Base-by-base conservation (phyloP, 2,888 invertebrate genomes). In the Drosophila conformis region DNA sequence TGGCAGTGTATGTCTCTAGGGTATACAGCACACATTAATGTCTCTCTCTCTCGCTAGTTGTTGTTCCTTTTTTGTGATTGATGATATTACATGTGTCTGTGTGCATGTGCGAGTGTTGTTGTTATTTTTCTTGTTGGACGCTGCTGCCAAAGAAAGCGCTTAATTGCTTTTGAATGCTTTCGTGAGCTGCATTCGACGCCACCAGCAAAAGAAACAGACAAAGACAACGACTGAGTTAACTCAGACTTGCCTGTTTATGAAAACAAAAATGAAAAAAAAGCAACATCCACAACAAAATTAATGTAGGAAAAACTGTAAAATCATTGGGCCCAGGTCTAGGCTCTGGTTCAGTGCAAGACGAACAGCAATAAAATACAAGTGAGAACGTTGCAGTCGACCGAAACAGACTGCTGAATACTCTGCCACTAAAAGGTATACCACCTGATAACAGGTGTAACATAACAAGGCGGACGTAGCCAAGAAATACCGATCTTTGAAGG, bases 131-230 rank as follows among this genome's bases (percentile, higher is more conserved):
- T 38, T 40, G 52, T 42, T 71, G 62, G 57, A 56, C 65, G 65
- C 74, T 67, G 60, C 74, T 61, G 56, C 60, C 60, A 77, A 81
- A 80, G 81, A 81, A 81, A 81, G 80, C 84, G 84, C 81, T 83
- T 81, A 83, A 81, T 83, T 81, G 81, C 84, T 81, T 83, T 80
- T 82, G 80, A 81, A 80, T 83, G 81, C 81, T 83, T 83, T 83
- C 82, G 74, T 80, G 71, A 72, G 84, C 69, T 81, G 74, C 83
- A 80, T 80, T 73, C 70, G 73, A 73, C 62, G 80, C 80, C 70
- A 61, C 61, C 67, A 69, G 71, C 63, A 61, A 75, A 62, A 56
- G 35, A 49, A 36, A n/a, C 29, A 56, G n/a, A 56, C 6, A 40
- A 40, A 21, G 57, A 64, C 52, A 62, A 40, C 63, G 73, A 53